These are phyloP conservation scores for Tethya wilhelma DNA, from an alignment of 37 sponge, comb jelly and placozoan species.

Conservation along the genomic window DNA sequence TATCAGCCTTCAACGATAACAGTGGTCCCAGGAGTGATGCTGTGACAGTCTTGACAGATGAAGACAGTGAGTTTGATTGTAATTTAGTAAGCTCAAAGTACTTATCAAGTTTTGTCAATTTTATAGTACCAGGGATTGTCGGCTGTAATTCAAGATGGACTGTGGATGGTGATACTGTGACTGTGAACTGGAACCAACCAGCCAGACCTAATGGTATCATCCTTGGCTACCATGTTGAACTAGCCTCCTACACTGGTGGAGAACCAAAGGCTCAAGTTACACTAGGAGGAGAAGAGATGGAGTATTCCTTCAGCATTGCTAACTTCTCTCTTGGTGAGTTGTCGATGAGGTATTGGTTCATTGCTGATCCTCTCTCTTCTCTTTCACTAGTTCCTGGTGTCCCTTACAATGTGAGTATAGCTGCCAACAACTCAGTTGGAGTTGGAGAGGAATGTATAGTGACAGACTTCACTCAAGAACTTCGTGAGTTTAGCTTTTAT, in stretches of 20 bases:
- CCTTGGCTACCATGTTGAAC: not conserved
- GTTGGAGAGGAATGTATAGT: not conserved
- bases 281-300: not conserved
- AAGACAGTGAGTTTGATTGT: not conserved
- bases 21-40: not conserved
- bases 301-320: not conserved
- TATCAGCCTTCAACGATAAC: not conserved
- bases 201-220: constrained; percentile 13
- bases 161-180: not conserved
- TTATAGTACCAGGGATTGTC: constrained; percentile 24
- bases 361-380: no score
- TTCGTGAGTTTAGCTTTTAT: not conserved
- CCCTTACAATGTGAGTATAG: constrained; percentile 27
- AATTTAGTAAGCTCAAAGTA: no score
- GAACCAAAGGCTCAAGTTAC: not conserved
- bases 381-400: constrained; percentile 19
- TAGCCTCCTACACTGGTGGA: constrained; percentile 5
- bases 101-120: no score
- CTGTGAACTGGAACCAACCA: constrained; percentile 25
- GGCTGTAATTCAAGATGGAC: not conserved
- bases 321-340: no score
- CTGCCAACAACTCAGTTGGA: constrained; percentile 15
- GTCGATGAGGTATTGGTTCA: no score
- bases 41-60: not conserved
- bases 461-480: constrained; percentile 17